A percentile compares a stretch with the other conserved stretches of the same genome.
Conservation (phyloP, 2,113 vertebrate genomes). For the Boleophthalmus pectinirostris region DNA sequence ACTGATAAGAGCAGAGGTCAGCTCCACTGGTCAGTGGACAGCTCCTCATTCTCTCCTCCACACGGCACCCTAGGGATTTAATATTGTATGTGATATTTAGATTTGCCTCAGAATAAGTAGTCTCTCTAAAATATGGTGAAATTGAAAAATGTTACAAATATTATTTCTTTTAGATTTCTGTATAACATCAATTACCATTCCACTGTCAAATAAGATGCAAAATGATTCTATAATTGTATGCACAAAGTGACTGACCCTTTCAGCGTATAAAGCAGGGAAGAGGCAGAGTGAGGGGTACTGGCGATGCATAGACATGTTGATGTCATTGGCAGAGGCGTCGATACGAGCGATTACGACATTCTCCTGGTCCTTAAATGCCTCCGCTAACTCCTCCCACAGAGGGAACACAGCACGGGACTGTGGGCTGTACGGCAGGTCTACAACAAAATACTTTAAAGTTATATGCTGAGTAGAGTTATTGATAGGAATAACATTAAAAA, state of each 20-base stretch:
- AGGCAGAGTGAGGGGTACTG: conserved; percentile 81
- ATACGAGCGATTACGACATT: conserved; percentile 83
- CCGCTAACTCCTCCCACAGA: conserved; percentile 85
- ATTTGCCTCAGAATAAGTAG: too few species aligned
- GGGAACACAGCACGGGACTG: conserved; percentile 78
- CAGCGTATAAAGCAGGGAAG: conserved; percentile 81
- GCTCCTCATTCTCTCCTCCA: background rate
- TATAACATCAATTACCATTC: too few species aligned
- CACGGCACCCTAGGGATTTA: too few species aligned
- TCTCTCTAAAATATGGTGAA: too few species aligned
- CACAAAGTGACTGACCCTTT: conserved; percentile 60
- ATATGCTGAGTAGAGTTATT: too few species aligned
- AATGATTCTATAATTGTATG: too few species aligned
- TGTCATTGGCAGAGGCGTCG: conserved; percentile 87
- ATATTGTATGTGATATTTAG: background rate
- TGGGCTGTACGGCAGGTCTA: conserved; percentile 86
- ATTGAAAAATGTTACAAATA: too few species aligned
- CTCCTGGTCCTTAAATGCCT: conserved; percentile 68
- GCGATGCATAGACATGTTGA: conserved; percentile 70
- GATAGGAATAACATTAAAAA: too few species aligned
- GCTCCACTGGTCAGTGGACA: background rate
- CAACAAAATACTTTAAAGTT: conserved; percentile 2
- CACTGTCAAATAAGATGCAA: too few species aligned
- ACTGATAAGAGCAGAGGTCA: background rate
- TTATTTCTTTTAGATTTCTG: too few species aligned